These are phyloP conservation scores for Aelia acuminata DNA, from an alignment of 2,888 invertebrate species.

Conservation along the genomic window DNA sequence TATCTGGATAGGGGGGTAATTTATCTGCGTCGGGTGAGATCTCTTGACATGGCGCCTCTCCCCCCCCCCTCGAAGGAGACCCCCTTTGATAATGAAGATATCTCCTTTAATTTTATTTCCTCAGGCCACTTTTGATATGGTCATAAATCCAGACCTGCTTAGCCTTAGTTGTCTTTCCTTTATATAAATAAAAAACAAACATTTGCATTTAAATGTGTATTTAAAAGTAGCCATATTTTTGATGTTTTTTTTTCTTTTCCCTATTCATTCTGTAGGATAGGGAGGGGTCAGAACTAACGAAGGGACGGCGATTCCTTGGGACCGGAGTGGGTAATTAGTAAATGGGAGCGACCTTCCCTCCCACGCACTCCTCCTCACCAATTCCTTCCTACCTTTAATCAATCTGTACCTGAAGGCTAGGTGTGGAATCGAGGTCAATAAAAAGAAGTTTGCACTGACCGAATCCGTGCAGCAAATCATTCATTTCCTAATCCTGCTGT, in stretches of 20 bases:
- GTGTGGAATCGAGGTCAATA: background rate
- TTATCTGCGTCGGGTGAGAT: background rate
- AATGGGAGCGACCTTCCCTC: background rate
- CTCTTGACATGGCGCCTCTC: background rate
- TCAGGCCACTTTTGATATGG: background rate
- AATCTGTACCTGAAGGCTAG: background rate
- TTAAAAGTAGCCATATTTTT: background rate
- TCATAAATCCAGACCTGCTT: slow-evolving; percentile 17
- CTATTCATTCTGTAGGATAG: background rate
- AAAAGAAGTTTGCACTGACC: background rate
- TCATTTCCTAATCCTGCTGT: background rate
- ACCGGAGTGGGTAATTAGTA: background rate
- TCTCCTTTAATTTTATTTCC: slow-evolving; percentile 19
- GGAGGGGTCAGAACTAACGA: background rate
- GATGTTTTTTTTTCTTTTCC: background rate
- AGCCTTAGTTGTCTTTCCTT: background rate
- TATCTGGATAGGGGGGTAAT: background rate
- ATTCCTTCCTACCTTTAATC: slow-evolving; percentile 2
- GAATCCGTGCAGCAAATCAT: background rate
- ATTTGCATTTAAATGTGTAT: slow-evolving; percentile 8
- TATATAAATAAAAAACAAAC: background rate
- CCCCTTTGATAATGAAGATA: slow-evolving; percentile 30
- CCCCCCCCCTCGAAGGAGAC: background rate
- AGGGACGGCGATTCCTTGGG: background rate
- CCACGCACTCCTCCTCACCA: background rate